Evolutionary conservation across 2,113 vertebrate species (phyloP), one percentile per base, ranked within the genome.

Genomic region (Anolis sagrei): DNA sequence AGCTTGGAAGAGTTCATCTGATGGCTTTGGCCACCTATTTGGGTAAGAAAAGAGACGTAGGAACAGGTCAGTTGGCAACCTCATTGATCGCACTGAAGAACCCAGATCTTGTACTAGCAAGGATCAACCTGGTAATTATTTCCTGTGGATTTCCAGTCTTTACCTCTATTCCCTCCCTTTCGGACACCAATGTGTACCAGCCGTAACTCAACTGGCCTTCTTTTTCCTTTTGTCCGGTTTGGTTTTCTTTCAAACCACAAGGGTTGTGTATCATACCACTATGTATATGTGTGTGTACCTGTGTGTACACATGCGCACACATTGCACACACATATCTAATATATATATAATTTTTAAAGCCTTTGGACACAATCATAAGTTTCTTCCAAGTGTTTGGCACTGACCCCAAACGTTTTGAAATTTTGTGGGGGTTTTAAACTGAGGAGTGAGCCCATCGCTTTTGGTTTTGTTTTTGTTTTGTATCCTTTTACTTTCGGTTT

Each of bases 361-460:
- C 90, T 93, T 90, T 19, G 34, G 82, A 91, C 91, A 88, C 93
- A 48, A 88, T 93, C 32, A 91, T 89, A 81, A 75, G 87, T 87
- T 93, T 82, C 90, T 91, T 1, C 94, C 87, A 81, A 87, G 82
- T 90, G 94, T 94, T 94, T 87, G 91, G 88, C 92, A 93, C 93
- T 93, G 86, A 93, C 87, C 90, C 83, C 86, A 91, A 94, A 95
- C 95, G 96, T 95, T 92, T 96, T 97, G 93, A 92, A 95, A 70
- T 78, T 94, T 96, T 91, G 95, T 93, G 93, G 89, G 89, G 88
- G 82, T 2, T 51, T 93, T 90, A 88, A 94, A 87, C 62, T n/a
- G 93, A 95, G 91, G 93, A 91, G 91, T 88, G 92, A 93, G 92
- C 92, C 92, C 86, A 89, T 62, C 73, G 72, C 79, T 91, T 54